These are phyloP conservation scores for Monopterus albus DNA, from an alignment of 2,113 vertebrate genomes.

Conservation along the genomic window DNA sequence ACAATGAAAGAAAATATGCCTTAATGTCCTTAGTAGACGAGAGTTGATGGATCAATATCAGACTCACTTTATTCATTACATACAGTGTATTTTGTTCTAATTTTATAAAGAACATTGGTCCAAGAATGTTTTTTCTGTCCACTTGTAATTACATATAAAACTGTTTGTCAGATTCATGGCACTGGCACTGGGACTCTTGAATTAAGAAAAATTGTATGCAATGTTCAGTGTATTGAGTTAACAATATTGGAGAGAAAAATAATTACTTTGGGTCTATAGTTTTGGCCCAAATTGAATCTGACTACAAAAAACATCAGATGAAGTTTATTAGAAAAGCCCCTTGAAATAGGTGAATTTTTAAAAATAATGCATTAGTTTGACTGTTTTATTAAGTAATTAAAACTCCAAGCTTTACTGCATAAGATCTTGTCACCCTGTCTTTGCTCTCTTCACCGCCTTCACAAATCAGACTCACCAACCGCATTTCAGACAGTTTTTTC, in stretches of 20 bases:
- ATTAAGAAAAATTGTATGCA: conserved; percentile 17
- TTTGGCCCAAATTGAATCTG: conserved; percentile 17
- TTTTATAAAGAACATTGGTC: not conserved
- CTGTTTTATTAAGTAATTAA: conserved; percentile 15
- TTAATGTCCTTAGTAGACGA: conserved; percentile 66
- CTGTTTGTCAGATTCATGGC: conserved; percentile 37
- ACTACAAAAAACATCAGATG: conserved; percentile 7
- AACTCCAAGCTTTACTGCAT: conserved; percentile 59
- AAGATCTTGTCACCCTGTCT: conserved; percentile 52
- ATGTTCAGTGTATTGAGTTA: conserved; percentile 25
- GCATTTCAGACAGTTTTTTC: conserved; percentile 55
- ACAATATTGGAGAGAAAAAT: conserved; percentile 20
- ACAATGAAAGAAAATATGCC: conserved; percentile 60
- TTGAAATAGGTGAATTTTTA: conserved; percentile 1
- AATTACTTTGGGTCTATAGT: conserved; percentile 6
- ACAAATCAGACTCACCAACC: conserved; percentile 55
- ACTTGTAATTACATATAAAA: conserved; percentile 12
- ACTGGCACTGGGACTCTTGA: conserved; percentile 68
- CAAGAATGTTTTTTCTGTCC: conserved; percentile 2
- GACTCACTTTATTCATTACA: conserved; percentile 33
- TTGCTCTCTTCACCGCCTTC: conserved; percentile 55
- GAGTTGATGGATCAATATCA: conserved; percentile 45
- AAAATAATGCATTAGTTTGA: not conserved
- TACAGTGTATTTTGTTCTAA: conserved; percentile 15
- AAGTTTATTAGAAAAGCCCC: conserved; percentile 12